These are phyloP conservation scores for Dromiciops gliroides DNA, from an alignment of 2,113 vertebrate genomes.

Conservation along the genomic window DNA sequence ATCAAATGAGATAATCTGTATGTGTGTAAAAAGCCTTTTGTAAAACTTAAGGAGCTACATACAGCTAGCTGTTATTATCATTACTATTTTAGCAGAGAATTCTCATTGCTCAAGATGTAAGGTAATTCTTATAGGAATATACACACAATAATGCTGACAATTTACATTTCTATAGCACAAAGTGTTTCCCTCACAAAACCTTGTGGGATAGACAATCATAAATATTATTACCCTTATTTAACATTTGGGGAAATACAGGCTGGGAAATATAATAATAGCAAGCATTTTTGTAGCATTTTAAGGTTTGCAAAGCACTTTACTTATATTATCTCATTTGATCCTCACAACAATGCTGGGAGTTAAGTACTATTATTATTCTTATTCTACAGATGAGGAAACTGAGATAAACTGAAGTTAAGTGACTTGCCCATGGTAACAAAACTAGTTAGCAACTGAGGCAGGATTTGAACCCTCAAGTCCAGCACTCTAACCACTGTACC, in stretches of 20 bases:
- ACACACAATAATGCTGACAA: background rate
- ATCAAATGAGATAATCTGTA: background rate
- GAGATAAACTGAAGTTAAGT: background rate
- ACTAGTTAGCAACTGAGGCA: background rate
- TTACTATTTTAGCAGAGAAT: background rate
- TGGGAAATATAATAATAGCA: background rate
- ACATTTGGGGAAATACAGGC: background rate
- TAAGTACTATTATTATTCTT: background rate
- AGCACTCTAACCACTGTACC: background rate
- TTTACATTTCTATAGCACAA: background rate
- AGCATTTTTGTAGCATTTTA: background rate
- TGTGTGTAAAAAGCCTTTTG: background rate
- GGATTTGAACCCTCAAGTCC: background rate
- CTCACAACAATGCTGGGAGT: background rate
- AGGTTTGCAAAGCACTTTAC: background rate
- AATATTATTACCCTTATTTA: background rate
- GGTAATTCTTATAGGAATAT: background rate
- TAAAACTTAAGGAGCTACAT: background rate
- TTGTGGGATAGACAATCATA: background rate
- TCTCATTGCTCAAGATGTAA: background rate
- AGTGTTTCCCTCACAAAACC: background rate
- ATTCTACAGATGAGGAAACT: background rate
- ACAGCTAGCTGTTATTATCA: background rate
- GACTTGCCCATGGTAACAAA: background rate
- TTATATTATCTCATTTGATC: background rate